Evolutionary conservation across 1,140 invertebrate genomes (phyloP).

Genomic region (Heliconius nattereri): DNA sequence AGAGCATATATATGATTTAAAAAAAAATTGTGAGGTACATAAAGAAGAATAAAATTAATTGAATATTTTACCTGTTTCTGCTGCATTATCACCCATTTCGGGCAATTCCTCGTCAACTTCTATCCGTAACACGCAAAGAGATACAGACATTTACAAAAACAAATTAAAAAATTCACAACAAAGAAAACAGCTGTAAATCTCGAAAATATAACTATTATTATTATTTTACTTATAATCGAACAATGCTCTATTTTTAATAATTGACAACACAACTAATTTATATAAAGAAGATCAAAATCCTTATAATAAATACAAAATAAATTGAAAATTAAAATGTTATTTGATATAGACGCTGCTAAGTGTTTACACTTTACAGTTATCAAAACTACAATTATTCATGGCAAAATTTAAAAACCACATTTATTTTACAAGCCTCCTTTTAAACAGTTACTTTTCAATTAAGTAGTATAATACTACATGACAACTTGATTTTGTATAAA

Average conservation of each 20-base stretch:
- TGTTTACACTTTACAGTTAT: not conserved
- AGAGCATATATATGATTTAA: too few species aligned
- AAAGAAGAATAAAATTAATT: not conserved
- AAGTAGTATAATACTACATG: slow-evolving; percentile 12
- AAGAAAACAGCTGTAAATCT: slow-evolving; percentile 15
- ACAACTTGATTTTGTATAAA: slow-evolving; percentile 17
- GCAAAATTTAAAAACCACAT: not conserved
- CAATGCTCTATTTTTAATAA: not conserved
- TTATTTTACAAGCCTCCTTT: not conserved
- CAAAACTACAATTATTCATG: not conserved
- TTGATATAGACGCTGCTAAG: not conserved
- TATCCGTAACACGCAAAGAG: slow-evolving; percentile 77
- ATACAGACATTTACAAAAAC: slow-evolving; percentile 75
- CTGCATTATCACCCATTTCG: slow-evolving; percentile 68
- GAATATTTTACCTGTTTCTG: slow-evolving; percentile 54
- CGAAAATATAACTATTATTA: not conserved
- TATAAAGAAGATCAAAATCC: not conserved
- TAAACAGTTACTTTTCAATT: not conserved
- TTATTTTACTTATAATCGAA: not conserved
- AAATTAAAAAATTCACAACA: slow-evolving; percentile 20
- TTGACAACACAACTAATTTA: not conserved
- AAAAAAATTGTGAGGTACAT: not conserved
- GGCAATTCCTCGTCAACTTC: slow-evolving; percentile 78
- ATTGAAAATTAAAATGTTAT: not conserved
- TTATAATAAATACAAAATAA: too few species aligned